phyloP scores from a whole-genome alignment of 2,113 vertebrate genomes.

The Acanthochromis polyacanthus region DNA sequence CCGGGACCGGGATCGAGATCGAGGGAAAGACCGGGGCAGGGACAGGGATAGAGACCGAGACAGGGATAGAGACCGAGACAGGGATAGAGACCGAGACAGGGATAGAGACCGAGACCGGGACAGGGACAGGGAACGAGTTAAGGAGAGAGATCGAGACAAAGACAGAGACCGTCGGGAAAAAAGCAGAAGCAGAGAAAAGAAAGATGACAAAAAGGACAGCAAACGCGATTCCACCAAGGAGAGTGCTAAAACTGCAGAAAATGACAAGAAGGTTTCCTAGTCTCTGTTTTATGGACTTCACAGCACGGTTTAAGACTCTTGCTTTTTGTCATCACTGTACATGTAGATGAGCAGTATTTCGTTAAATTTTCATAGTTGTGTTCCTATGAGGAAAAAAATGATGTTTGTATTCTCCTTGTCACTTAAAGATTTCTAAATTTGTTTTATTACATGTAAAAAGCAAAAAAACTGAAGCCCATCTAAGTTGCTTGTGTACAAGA shows the following conservation, averaged over 20 bases:
- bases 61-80: slow-evolving; percentile 64
- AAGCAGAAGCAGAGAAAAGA: slow-evolving; percentile 85
- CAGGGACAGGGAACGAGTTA: slow-evolving; percentile 66
- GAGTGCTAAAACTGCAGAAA: slow-evolving; percentile 80
- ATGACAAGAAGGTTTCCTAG: slow-evolving; percentile 74
- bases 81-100: slow-evolving; percentile 53
- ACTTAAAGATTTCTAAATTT: slow-evolving; percentile 59
- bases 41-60: slow-evolving; percentile 73
- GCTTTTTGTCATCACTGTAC: slow-evolving; percentile 41
- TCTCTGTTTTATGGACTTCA: slow-evolving; percentile 50
- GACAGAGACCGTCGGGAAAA: slow-evolving; percentile 84
- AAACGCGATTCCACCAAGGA: slow-evolving; percentile 86
- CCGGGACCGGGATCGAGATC: slow-evolving; percentile 60
- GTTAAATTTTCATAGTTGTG: slow-evolving; percentile 55
- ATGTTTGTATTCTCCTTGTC: slow-evolving; percentile 66
- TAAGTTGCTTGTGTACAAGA: slow-evolving; percentile 57
- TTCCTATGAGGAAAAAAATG: slow-evolving; percentile 47
- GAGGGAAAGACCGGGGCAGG: slow-evolving; percentile 28
- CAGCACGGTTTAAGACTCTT: slow-evolving; percentile 29
- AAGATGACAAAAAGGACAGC: slow-evolving; percentile 87
- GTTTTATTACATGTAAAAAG: slow-evolving; percentile 53
- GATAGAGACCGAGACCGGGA: slow-evolving; percentile 82
- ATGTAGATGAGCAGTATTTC: slow-evolving; percentile 66
- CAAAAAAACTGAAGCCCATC: slow-evolving; percentile 37
- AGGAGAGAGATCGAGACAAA: slow-evolving; percentile 69